Evolutionary conservation across 2,113 vertebrate genomes (phyloP).

Genomic region (Mungos mungo): DNA sequence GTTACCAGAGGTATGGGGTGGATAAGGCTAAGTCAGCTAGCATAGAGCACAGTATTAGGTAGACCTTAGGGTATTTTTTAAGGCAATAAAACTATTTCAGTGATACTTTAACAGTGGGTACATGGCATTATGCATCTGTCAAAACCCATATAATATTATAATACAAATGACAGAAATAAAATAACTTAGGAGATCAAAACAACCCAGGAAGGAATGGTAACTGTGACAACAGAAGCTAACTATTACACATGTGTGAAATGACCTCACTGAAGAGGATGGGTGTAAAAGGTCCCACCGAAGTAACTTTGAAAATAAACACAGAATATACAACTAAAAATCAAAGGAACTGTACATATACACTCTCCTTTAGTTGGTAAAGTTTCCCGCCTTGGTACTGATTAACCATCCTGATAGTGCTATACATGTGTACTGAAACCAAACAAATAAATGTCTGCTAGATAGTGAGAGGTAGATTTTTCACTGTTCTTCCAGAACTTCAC

Average conservation of each 20-base stretch:
- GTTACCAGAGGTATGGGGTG: neutral
- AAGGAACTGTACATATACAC: neutral
- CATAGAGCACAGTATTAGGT: neutral
- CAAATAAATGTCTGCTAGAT: neutral
- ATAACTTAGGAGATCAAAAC: neutral
- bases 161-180: neutral
- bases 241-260: neutral
- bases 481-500: neutral
- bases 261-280: neutral
- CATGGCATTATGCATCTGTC: neutral
- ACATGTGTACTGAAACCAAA: neutral
- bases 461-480: neutral
- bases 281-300: neutral
- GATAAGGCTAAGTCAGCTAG: neutral
- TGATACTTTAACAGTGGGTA: neutral
- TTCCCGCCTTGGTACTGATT: neutral
- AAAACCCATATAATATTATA: neutral
- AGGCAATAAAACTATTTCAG: neutral
- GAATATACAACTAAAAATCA: neutral
- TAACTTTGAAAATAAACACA: neutral
- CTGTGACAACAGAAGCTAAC: neutral
- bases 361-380: neutral
- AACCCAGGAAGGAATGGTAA: neutral
- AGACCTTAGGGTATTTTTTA: neutral
- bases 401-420: neutral